Base-by-base conservation (phyloP, 2,113 vertebrate genomes). In the Thamnaconus septentrionalis region DNA sequence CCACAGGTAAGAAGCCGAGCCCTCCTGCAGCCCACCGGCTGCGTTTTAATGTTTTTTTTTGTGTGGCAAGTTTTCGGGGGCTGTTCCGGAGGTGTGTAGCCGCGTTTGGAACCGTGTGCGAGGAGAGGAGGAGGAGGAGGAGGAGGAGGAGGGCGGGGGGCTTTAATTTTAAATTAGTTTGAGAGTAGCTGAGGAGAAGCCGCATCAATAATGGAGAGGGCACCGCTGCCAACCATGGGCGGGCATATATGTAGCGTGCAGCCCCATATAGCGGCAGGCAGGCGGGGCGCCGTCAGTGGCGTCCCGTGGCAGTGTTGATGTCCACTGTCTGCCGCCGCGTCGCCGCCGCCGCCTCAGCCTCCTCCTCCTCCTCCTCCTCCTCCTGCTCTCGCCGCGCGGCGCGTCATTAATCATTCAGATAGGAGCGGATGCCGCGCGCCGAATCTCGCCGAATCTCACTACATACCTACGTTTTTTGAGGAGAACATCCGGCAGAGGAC, bases 1-100 rank as follows among this genome's bases (percentile, higher is more conserved):
- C 50, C 71, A 76, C 85, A 91, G 90, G 90, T 92, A 92, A 87
- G 86, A 18, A 43, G 64, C 18, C 18, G 18, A 31, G 18, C 18
- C 18, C 18, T 31, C 18, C 18, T 31, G 18, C 18, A 31, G 18
- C 18, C 18, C 18, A 31, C 41, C 41, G 48, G 50, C 54, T 59
- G 48, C 10, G 43, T 53, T 0, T 66, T 66, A 3, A 44, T 11
- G 5, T 6, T 66, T 66, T 53, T 52, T 44, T 31, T 59, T 11
- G 11, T 41, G 56, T 5, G 0, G 55, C 65, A 84, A 88, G 71
- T 87, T 88, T 83, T 31, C 18, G 18, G 18, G 18, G 52, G 52
- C n/a, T 71, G 80, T 48, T 67, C 12, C 46, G 48, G 44, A 7
- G 4, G 59, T 63, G 12, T 61, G 67, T 41, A 44, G 47, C 43